Base-by-base conservation (phyloP, 92 coral and sea anemone genomes). In the Epizoanthus illoricatus region DNA sequence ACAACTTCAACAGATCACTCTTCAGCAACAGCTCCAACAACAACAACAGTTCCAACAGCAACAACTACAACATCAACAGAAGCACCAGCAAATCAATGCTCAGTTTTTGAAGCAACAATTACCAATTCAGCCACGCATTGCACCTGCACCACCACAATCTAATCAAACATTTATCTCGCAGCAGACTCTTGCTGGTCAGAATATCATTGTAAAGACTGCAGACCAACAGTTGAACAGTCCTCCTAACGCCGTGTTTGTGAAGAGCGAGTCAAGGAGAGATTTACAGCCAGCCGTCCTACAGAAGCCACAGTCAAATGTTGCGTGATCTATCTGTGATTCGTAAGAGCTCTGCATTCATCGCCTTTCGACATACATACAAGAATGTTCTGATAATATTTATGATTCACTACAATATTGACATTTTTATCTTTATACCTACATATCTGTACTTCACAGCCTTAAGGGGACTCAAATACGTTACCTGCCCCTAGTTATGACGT, bases 51-150 rank as follows among this genome's bases (percentile, higher is more conserved):
- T 89, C 67, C 94, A 94, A 65, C 95, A 94, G 52, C 83, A 90
- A 18, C 94, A 88, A 59, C 94, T 88, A 21, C 95, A 91, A 23
- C 88, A 84, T 66, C 93, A 90, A 71, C 96, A 92, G 75, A 93
- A 92, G 58, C 92, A 92, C 79, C 92, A 89, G 54, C 93, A 87
- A 36, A 61, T 93, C 55, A 93, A 83, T 84, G 83, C 94, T 2
- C 97, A 93, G 71, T 91, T 88, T 41, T 71, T 91, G 0, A 93
- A 93, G 68, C 93, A 88, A 73, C 98, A 97, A 73, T 85, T 91
- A 52, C 99, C 98, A 0, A 88, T 94, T 17, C 99, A 97, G 68
- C 99, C 96, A 5, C 98, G 99, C 19, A 73, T 97, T 18, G 99
- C 99, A 21, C 99, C 99, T 9, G 99, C 99, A 8, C 96, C 96